These are phyloP conservation scores for Amblyteles armatorius DNA, from an alignment of 2,888 invertebrate species.

Conservation along the genomic window DNA sequence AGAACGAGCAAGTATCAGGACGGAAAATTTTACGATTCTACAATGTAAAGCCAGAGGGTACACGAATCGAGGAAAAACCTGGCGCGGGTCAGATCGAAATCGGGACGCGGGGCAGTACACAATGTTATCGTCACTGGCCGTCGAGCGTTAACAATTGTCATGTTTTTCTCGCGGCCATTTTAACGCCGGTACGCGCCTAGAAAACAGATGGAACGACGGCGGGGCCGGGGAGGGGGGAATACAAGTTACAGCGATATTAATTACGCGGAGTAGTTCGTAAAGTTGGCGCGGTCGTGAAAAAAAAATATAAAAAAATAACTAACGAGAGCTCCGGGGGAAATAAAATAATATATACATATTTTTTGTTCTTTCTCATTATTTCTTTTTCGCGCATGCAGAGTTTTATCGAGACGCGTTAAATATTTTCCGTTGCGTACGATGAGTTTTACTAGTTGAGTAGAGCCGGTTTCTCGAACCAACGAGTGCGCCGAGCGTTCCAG, in stretches of 20 bases:
- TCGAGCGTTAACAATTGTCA: constrained; percentile 41
- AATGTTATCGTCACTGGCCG: constrained; percentile 20
- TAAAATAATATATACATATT: neutral
- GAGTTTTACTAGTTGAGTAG: constrained; percentile 1
- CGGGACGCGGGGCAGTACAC: constrained; percentile 8
- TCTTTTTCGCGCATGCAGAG: neutral
- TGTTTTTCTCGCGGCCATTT: constrained; percentile 11
- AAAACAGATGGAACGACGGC: constrained; percentile 36
- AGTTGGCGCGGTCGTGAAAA: constrained; percentile 19
- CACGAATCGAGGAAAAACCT: neutral
- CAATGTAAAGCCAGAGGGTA: neutral
- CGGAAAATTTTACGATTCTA: neutral
- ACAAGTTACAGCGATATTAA: constrained; percentile 52
- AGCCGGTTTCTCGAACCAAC: constrained; percentile 23
- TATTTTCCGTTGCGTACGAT: neutral
- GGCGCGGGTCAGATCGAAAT: constrained; percentile 15
- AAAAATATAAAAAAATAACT: constrained; percentile 1
- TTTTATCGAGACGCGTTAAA: constrained; percentile 6
- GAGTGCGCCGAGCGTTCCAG: constrained; percentile 10
- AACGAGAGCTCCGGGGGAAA: neutral
- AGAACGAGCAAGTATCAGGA: neutral
- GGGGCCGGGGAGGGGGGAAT: neutral
- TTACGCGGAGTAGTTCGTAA: constrained; percentile 41
- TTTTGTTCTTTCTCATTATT: constrained; percentile 14
- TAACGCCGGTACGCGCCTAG: neutral